Evolutionary conservation across 2,797 vertebrate genomes (phyloP).

Genomic region (Neosilurus hyrtlii): DNA sequence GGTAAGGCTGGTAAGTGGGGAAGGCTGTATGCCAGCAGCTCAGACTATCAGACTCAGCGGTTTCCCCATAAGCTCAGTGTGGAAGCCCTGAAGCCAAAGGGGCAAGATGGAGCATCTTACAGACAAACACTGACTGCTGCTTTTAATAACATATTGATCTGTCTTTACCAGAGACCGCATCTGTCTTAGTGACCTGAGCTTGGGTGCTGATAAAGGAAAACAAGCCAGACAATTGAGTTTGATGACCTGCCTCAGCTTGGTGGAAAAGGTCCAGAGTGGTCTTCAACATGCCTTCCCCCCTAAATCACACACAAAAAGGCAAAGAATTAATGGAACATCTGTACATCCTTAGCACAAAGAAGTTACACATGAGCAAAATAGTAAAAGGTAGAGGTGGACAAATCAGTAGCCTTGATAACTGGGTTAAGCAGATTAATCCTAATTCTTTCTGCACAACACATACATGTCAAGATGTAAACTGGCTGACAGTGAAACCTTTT

Average conservation of each 20-base stretch:
- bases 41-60: slow-evolving; percentile 36
- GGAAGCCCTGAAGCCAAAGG: slow-evolving; percentile 8
- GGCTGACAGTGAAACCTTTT: not conserved
- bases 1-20: slow-evolving; percentile 9
- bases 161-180: slow-evolving; percentile 30
- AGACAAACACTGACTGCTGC: slow-evolving; percentile 45
- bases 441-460: not conserved
- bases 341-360: slow-evolving; percentile 30
- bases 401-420: not conserved
- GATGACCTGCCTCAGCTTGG: slow-evolving; percentile 85
- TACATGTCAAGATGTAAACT: not conserved
- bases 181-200: slow-evolving; percentile 36
- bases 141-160: slow-evolving; percentile 61
- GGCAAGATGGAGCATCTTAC: slow-evolving; percentile 23
- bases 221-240: slow-evolving; percentile 3
- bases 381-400: not conserved
- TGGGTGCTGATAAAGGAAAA: slow-evolving; percentile 38
- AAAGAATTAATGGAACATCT: slow-evolving; percentile 38
- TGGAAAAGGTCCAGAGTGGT: slow-evolving; percentile 95
- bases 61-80: slow-evolving; percentile 24
- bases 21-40: slow-evolving; percentile 6
- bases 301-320: slow-evolving; percentile 59
- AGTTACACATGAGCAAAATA: slow-evolving; percentile 19
- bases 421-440: not conserved
- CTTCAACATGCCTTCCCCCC: slow-evolving; percentile 95